A percentile compares a stretch with the other conserved stretches of the same genome.
phyloP scores from a whole-genome alignment of 2,797 vertebrate genomes.

The Sylvilagus floridanus region DNA sequence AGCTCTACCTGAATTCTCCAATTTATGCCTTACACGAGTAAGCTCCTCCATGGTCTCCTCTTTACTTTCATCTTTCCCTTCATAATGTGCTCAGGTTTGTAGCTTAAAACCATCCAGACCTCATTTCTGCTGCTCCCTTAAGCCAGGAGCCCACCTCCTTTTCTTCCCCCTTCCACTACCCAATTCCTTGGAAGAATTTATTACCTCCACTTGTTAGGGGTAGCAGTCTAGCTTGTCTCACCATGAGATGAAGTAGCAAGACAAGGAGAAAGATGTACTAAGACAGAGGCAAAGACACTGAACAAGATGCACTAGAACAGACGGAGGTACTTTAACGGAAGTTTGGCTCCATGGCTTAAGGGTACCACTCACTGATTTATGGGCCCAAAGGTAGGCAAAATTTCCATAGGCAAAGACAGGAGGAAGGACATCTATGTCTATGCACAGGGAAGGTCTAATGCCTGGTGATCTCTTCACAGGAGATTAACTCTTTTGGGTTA shows the following conservation, averaged over 20 bases:
- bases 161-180: neutral
- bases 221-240: neutral
- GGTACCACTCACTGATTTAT: neutral
- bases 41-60: neutral
- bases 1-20: neutral
- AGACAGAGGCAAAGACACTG: slow-evolving; percentile 19
- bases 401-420: slow-evolving; percentile 30
- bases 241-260: neutral
- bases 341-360: neutral
- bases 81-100: slow-evolving; percentile 29
- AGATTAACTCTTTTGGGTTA: slow-evolving; percentile 40
- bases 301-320: neutral
- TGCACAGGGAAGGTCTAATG: slow-evolving; percentile 23
- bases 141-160: neutral
- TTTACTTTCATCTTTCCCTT: neutral
- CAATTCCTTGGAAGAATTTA: slow-evolving; percentile 24
- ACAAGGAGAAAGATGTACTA: neutral
- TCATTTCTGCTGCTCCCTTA: neutral
- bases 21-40: neutral
- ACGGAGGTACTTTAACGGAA: neutral
- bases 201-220: neutral
- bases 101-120: slow-evolving; percentile 44
- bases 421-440: slow-evolving; percentile 6
- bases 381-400: neutral
- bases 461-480: neutral